phyloP scores from a whole-genome alignment of 37 sponge, comb jelly and placozoan genomes.

The Bolinopsis microptera region DNA sequence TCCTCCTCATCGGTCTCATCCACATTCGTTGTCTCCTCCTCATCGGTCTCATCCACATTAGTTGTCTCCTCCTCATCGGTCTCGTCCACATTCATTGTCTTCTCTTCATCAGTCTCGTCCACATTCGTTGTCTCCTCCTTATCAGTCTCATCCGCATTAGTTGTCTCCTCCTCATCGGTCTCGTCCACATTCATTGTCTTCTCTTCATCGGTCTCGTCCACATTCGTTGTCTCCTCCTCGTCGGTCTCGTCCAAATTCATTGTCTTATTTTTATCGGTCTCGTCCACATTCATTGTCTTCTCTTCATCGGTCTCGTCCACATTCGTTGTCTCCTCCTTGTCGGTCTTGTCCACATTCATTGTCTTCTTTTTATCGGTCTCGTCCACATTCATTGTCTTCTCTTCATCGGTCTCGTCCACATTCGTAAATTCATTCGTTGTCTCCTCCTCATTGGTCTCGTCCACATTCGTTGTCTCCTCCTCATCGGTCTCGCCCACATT shows the following conservation, averaged over 20 bases:
- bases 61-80: not conserved
- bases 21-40: not conserved
- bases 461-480: not conserved
- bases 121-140: not conserved
- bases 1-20: not conserved
- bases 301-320: not conserved
- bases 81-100: not conserved
- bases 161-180: not conserved
- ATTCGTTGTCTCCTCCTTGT: not conserved
- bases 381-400: too few relatives aligned
- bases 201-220: not conserved
- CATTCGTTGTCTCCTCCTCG: not conserved
- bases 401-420: too few relatives aligned
- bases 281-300: too few relatives aligned
- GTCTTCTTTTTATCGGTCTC: not conserved
- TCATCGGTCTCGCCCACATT: not conserved
- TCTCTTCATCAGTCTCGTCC: not conserved
- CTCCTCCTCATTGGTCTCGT: not conserved
- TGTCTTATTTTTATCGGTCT: not conserved
- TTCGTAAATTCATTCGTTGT: not conserved
- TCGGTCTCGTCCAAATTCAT: not conserved
- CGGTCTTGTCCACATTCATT: not conserved
- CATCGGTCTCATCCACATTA: not conserved
- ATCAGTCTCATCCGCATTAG: not conserved
- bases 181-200: not conserved